These are phyloP conservation scores for Lutjanus campechanus DNA, from an alignment of 2,797 vertebrate species.

Conservation along the genomic window DNA sequence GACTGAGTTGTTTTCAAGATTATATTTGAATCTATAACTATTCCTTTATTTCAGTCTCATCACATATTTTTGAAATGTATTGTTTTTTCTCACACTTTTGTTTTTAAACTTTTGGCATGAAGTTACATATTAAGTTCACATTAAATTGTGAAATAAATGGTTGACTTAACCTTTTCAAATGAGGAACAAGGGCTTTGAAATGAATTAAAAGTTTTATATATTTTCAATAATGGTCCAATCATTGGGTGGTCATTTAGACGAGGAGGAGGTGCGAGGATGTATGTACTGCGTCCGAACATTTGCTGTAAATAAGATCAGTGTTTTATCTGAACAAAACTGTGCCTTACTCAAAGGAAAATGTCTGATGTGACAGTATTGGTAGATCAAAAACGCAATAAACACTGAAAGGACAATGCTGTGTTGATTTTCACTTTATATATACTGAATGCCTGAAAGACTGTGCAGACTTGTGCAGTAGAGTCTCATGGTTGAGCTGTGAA, in stretches of 20 bases:
- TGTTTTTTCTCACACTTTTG: slow-evolving; percentile 45
- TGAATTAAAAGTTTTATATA: slow-evolving; percentile 64
- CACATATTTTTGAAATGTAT: slow-evolving; percentile 48
- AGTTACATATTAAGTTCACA: slow-evolving; percentile 63
- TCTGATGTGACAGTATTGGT: slow-evolving; percentile 76
- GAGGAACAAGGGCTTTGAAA: slow-evolving; percentile 69
- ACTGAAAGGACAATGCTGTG: slow-evolving; percentile 51
- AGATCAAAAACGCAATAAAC: slow-evolving; percentile 76
- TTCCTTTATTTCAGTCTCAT: slow-evolving; percentile 50
- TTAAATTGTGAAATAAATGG: slow-evolving; percentile 51
- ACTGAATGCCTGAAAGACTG: neutral
- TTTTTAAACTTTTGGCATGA: slow-evolving; percentile 54
- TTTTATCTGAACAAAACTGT: slow-evolving; percentile 81
- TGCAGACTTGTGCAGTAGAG: neutral
- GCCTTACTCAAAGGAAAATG: slow-evolving; percentile 77
- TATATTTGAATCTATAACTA: slow-evolving; percentile 32
- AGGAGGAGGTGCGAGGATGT: slow-evolving; percentile 31
- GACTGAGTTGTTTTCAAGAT: slow-evolving; percentile 37
- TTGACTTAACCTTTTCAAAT: slow-evolving; percentile 49
- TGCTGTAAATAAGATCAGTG: slow-evolving; percentile 76
- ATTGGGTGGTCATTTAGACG: slow-evolving; percentile 52
- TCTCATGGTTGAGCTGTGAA: neutral
- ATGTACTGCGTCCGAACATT: slow-evolving; percentile 62
- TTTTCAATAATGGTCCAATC: slow-evolving; percentile 60
- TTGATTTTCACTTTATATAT: neutral